Evolutionary conservation across 2,797 vertebrate genomes (phyloP).

Genomic region (Pterois miles): DNA sequence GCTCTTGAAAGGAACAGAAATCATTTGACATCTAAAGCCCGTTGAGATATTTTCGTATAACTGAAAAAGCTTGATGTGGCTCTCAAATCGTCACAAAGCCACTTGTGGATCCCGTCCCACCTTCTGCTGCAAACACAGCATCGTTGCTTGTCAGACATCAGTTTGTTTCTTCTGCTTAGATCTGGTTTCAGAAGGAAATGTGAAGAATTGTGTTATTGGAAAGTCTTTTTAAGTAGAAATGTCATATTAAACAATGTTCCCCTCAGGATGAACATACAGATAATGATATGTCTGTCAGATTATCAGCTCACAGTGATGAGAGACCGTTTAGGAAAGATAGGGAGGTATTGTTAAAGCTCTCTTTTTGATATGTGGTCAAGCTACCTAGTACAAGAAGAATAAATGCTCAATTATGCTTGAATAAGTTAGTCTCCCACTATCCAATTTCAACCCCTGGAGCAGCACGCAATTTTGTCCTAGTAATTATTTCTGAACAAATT

Average conservation of each 20-base stretch:
- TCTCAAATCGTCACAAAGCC: not conserved
- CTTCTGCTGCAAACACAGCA: not conserved
- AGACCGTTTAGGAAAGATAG: constrained; percentile 13
- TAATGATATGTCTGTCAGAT: constrained; percentile 28
- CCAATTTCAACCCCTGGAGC: constrained; percentile 74
- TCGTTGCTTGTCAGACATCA: not conserved
- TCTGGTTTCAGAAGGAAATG: not conserved
- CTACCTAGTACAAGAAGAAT: constrained; percentile 58
- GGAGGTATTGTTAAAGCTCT: constrained; percentile 33
- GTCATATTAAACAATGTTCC: constrained; percentile 38
- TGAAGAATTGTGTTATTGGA: not conserved
- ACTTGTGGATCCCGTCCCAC: not conserved
- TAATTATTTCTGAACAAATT: constrained; percentile 84
- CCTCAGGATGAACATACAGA: constrained; percentile 30
- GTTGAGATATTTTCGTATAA: constrained; percentile 35
- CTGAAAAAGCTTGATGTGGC: not conserved
- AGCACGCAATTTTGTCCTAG: constrained; percentile 73
- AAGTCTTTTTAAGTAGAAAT: constrained; percentile 26
- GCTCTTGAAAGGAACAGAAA: constrained; percentile 20
- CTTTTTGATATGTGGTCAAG: constrained; percentile 60
- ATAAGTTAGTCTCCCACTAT: constrained; percentile 74
- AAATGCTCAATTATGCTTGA: constrained; percentile 72
- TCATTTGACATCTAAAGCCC: constrained; percentile 30
- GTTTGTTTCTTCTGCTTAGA: constrained; percentile 5
- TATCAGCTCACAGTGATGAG: constrained; percentile 38